These are phyloP conservation scores for Athripsodes cinereus DNA, from an alignment of 2,888 invertebrate species.

Conservation along the genomic window DNA sequence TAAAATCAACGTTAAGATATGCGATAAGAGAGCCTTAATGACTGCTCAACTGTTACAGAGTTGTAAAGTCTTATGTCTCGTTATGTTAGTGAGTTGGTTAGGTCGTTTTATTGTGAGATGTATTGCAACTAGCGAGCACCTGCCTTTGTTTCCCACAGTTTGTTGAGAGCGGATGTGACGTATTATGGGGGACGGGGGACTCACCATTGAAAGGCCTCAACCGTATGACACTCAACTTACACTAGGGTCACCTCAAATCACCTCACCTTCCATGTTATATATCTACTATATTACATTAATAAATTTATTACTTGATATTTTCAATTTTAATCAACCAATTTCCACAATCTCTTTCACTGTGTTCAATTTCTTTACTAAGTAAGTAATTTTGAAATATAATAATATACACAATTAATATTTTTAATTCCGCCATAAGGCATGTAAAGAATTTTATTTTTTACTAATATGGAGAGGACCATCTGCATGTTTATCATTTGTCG, in stretches of 20 bases:
- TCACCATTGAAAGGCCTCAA: constrained; percentile 17
- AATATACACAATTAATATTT: too few relatives aligned
- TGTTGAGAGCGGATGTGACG: constrained; percentile 28
- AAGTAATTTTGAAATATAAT: too few relatives aligned
- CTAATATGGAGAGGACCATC: too few relatives aligned
- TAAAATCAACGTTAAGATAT: constrained; percentile 26
- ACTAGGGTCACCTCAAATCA: background rate
- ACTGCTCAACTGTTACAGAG: constrained; percentile 4
- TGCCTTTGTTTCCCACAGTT: constrained; percentile 28
- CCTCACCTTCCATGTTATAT: too few relatives aligned
- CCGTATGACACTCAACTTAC: constrained; percentile 18
- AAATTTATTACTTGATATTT: too few relatives aligned
- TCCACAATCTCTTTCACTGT: too few relatives aligned
- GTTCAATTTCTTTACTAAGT: too few relatives aligned
- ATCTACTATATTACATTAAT: too few relatives aligned
- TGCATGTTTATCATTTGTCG: too few relatives aligned
- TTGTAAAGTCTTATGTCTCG: constrained; percentile 4
- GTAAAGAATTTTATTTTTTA: too few relatives aligned
- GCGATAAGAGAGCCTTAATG: constrained; percentile 25
- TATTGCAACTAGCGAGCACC: constrained; percentile 18
- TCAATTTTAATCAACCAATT: too few relatives aligned
- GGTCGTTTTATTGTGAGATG: constrained; percentile 5
- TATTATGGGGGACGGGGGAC: constrained; percentile 26
- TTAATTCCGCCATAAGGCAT: too few relatives aligned
- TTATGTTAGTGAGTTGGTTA: background rate